Conservation (phyloP, 2,888 invertebrate genomes). For the Coenonympha glycerion region DNA sequence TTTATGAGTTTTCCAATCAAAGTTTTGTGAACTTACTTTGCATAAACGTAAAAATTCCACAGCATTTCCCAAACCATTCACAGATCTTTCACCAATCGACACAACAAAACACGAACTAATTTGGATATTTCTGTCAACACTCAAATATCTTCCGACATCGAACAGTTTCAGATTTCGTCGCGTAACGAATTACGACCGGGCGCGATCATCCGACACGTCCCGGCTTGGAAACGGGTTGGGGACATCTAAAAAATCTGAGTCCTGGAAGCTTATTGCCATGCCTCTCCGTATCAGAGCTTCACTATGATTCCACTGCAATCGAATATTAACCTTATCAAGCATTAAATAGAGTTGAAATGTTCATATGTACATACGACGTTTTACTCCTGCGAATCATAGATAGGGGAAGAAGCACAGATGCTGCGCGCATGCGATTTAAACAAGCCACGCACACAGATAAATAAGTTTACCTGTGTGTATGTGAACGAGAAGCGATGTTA, state of each 20-base stretch:
- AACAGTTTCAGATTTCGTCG: constrained; percentile 38
- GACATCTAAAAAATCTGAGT: constrained; percentile 70
- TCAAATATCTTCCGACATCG: constrained; percentile 25
- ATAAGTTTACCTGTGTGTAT: constrained; percentile 37
- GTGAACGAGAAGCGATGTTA: constrained; percentile 36
- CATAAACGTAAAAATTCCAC: constrained; percentile 30
- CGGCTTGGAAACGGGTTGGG: constrained; percentile 52
- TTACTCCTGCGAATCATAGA: constrained; percentile 34
- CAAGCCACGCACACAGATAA: constrained; percentile 35
- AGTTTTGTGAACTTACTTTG: constrained; percentile 37
- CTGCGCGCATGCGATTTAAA: constrained; percentile 69
- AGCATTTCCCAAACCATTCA: constrained; percentile 32
- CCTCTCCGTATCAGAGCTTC: constrained; percentile 51
- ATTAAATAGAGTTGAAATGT: constrained; percentile 23
- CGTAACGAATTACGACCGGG: constrained; percentile 44
- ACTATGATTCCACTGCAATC: constrained; percentile 19
- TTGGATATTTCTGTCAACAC: constrained; percentile 35
- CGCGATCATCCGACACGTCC: constrained; percentile 46
- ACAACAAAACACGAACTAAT: constrained; percentile 37
- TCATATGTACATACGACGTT: constrained; percentile 29
- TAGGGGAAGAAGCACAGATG: constrained; percentile 68
- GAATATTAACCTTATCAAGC: constrained; percentile 28
- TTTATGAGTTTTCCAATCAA: not conserved
- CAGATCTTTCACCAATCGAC: constrained; percentile 35
- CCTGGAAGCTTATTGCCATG: constrained; percentile 67